A percentile compares a stretch with the other conserved stretches of the same genome.
These are phyloP conservation scores for Aspidiotus rigidus DNA, from an alignment of 2,888 invertebrate genomes.

Conservation along the genomic window DNA sequence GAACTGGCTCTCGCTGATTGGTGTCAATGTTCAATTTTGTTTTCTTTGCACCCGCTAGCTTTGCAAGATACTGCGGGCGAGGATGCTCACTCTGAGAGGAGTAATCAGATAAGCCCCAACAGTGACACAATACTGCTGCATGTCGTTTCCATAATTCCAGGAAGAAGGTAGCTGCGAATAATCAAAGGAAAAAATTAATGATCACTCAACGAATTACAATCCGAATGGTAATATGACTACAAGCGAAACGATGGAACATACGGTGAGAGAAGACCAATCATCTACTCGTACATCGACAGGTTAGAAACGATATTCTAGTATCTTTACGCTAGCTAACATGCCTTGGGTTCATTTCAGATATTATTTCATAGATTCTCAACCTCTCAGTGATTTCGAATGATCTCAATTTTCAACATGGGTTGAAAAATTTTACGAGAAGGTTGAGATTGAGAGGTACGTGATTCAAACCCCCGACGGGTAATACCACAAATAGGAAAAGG, in stretches of 20 bases:
- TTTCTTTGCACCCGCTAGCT: conserved; percentile 65
- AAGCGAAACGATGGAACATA: not conserved
- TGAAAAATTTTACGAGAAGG: no score
- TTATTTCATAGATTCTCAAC: no score
- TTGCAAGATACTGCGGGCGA: conserved; percentile 78
- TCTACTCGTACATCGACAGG: not conserved
- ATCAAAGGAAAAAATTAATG: not conserved
- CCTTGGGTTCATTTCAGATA: no score
- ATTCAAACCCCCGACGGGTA: no score
- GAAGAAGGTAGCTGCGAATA: conserved; percentile 65
- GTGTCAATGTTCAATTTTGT: conserved; percentile 61
- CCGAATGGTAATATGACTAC: not conserved
- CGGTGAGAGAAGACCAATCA: not conserved
- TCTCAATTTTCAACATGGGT: no score
- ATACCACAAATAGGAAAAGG: no score
- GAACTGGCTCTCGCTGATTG: conserved; percentile 72
- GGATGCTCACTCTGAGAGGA: conserved; percentile 89
- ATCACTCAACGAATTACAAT: not conserved
- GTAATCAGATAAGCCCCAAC: conserved; percentile 91
- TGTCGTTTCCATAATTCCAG: conserved; percentile 94
- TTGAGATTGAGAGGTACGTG: no score
- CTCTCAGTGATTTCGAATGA: no score
- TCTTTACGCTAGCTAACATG: no score
- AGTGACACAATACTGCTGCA: conserved; percentile 87
- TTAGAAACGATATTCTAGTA: no score